A percentile compares a stretch with the other conserved stretches of the same genome.
These are phyloP conservation scores for Phenganax subtilis DNA, from an alignment of 92 coral and sea anemone genomes.

Conservation along the genomic window DNA sequence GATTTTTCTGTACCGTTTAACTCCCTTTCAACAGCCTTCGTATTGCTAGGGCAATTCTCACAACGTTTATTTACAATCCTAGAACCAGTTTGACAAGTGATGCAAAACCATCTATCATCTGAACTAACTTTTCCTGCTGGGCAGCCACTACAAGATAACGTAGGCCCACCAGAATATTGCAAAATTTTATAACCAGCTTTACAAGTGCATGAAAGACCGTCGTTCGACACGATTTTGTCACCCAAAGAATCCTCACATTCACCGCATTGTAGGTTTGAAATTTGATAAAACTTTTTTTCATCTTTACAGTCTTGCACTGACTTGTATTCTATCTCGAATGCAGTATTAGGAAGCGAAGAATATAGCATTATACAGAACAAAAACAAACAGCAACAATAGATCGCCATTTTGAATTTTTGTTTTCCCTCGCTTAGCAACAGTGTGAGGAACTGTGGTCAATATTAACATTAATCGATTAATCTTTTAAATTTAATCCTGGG, in stretches of 20 bases:
- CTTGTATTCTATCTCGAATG: slow-evolving; percentile 24
- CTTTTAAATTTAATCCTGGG: no score
- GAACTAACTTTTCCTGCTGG: slow-evolving; percentile 48
- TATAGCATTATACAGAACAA: background rate
- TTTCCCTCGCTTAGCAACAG: slow-evolving; percentile 32
- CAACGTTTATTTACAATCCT: slow-evolving; percentile 44
- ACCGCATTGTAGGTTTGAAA: slow-evolving; percentile 33
- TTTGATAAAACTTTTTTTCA: slow-evolving; percentile 11
- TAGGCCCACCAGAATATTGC: slow-evolving; percentile 46
- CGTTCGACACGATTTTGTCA: slow-evolving; percentile 11
- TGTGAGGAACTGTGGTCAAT: background rate
- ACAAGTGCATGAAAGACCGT: slow-evolving; percentile 31
- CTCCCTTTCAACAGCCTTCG: slow-evolving; percentile 40
- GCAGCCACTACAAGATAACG: slow-evolving; percentile 58
- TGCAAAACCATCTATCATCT: slow-evolving; percentile 68
- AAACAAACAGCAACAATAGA: background rate
- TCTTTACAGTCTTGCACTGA: slow-evolving; percentile 11
- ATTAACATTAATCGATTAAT: no score
- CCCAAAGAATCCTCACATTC: background rate
- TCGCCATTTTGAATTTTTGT: slow-evolving; percentile 19
- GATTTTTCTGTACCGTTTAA: slow-evolving; percentile 33
- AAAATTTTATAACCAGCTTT: slow-evolving; percentile 3
- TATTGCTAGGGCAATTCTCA: slow-evolving; percentile 55
- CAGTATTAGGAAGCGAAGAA: background rate
- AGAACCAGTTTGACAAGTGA: slow-evolving; percentile 55